Conservation (phyloP, 2,888 invertebrate species). For the Eristalinus aeneus region DNA sequence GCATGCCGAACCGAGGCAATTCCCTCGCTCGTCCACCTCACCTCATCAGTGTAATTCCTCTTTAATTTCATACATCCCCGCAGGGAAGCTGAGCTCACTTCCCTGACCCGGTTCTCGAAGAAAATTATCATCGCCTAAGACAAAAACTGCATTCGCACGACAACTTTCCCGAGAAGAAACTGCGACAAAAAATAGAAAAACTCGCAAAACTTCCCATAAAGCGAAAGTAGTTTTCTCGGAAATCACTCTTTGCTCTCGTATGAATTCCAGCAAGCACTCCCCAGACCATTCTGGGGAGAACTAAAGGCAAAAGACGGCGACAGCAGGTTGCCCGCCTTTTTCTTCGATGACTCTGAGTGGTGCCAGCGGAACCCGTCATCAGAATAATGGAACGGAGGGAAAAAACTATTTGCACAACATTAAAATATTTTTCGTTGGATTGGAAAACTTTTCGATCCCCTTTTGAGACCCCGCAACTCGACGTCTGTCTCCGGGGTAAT, state of each 20-base stretch:
- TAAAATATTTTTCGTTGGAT: conserved; percentile 60
- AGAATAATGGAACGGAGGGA: conserved; percentile 12
- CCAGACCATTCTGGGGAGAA: conserved; percentile 9
- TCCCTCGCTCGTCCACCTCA: not conserved
- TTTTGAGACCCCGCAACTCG: not conserved
- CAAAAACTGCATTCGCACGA: not conserved
- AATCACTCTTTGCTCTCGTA: conserved; percentile 17
- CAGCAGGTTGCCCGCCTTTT: not conserved
- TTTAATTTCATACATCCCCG: not conserved
- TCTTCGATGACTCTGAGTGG: not conserved
- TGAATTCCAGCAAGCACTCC: conserved; percentile 28
- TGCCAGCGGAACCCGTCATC: not conserved
- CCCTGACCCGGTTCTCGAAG: conserved; percentile 18
- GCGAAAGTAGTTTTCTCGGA: conserved; percentile 15
- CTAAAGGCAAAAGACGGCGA: not conserved
- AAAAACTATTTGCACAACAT: conserved; percentile 59
- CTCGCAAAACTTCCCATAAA: conserved; percentile 29
- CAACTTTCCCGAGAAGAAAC: not conserved
- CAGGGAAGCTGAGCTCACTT: not conserved
- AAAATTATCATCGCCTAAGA: not conserved
- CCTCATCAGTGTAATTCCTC: conserved; percentile 12
- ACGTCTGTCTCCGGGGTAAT: not conserved
- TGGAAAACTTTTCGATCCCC: conserved; percentile 50
- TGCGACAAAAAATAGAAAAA: conserved; percentile 24
- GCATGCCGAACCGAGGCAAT: conserved; percentile 3